Evolutionary conservation across 2,797 vertebrate species (phyloP).

Genomic region (Anolis apletophallus): DNA sequence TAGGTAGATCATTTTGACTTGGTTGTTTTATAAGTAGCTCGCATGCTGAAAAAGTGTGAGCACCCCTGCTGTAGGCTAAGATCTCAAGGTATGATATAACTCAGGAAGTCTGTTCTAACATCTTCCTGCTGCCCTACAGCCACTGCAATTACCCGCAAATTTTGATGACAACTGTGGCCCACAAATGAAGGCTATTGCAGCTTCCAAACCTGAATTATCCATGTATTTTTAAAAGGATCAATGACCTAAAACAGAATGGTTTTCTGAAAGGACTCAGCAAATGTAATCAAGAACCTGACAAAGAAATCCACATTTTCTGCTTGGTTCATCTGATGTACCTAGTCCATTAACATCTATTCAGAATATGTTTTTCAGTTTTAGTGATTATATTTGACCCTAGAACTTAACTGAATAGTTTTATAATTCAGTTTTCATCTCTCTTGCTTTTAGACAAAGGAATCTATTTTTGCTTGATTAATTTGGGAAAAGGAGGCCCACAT

Average conservation of each 20-base stretch:
- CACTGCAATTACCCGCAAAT: background rate
- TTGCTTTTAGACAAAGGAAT: conserved; percentile 13
- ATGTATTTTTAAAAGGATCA: background rate
- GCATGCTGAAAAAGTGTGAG: too few species aligned
- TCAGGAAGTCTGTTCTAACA: background rate
- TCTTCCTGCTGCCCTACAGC: background rate
- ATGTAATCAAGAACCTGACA: background rate
- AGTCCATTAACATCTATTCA: background rate
- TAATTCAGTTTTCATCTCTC: background rate
- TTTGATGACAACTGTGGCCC: background rate
- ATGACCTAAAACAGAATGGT: background rate
- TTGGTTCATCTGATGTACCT: background rate
- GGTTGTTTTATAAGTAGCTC: too few species aligned
- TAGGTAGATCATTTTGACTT: too few species aligned
- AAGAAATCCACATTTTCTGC: too few species aligned
- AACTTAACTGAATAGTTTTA: background rate
- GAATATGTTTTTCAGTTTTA: background rate
- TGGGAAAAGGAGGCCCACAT: background rate
- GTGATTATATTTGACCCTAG: background rate
- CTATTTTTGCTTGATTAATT: conserved; percentile 27
- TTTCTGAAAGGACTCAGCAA: background rate
- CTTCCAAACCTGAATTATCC: background rate
- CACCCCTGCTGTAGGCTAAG: too few species aligned
- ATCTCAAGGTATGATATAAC: too few species aligned
- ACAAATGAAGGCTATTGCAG: background rate